Percentiles rank a stretch among this genome's conserved stretches.
Evolutionary conservation across 2,888 invertebrate genomes (phyloP).

Genomic region (Pyralis farinalis): DNA sequence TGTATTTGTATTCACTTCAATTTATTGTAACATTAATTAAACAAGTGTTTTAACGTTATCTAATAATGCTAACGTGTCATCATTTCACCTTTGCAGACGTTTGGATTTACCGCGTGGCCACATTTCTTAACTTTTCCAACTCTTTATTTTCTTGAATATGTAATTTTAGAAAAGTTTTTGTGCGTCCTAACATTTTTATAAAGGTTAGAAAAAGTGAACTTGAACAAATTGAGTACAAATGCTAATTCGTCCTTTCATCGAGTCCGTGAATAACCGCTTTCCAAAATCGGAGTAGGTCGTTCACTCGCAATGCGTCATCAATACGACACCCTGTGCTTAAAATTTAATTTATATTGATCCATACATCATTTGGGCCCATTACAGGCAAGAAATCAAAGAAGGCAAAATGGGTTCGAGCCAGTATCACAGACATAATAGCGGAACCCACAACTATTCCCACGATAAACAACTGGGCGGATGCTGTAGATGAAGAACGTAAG

Average conservation of each 20-base stretch:
- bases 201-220: conserved; percentile 26
- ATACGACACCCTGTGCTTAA: conserved; percentile 41
- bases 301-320: conserved; percentile 72
- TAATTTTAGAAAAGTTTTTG: conserved; percentile 23
- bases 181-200: conserved; percentile 20
- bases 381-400: conserved; percentile 93
- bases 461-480: conserved; percentile 89
- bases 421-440: conserved; percentile 90
- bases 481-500: conserved; percentile 91
- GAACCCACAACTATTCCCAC: conserved; percentile 83
- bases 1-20: conserved; percentile 31
- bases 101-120: conserved; percentile 81
- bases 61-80: conserved; percentile 80
- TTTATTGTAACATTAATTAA: conserved; percentile 19
- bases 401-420: conserved; percentile 90
- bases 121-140: conserved; percentile 55
- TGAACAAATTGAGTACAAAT: conserved; percentile 30
- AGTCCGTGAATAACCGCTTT: conserved; percentile 65
- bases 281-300: conserved; percentile 69
- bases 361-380: conserved; percentile 29
- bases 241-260: conserved; percentile 34
- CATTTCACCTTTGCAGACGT: conserved; percentile 75
- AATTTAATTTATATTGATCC: conserved; percentile 18
- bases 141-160: conserved; percentile 32
- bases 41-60: conserved; percentile 41